Evolutionary conservation across 1,140 invertebrate species (phyloP).

Genomic region (Drosophila quadrilineata): DNA sequence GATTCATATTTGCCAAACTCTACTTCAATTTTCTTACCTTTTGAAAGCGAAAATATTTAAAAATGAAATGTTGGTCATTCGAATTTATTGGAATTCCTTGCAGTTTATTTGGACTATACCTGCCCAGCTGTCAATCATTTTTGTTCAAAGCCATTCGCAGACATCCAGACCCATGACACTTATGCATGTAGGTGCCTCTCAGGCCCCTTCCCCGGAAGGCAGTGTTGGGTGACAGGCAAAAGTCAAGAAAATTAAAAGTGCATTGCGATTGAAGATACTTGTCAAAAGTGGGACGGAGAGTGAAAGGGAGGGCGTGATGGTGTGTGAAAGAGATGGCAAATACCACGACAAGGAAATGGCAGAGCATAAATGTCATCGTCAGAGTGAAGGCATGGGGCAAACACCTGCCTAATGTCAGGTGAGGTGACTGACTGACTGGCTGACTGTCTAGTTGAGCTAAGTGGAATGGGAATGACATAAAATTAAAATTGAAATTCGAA

Average conservation of each 20-base stretch:
- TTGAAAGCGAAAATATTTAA: no score
- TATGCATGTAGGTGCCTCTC: background rate
- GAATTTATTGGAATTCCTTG: constrained; percentile 5
- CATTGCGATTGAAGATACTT: constrained; percentile 19
- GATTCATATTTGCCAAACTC: no score
- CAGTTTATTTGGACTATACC: constrained; percentile 23
- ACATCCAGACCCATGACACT: constrained; percentile 27
- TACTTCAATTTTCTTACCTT: no score
- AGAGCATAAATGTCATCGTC: background rate
- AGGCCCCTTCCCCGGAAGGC: no score
- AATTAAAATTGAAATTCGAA: constrained; percentile 32
- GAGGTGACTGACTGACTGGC: constrained; percentile 28
- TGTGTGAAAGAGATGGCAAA: no score
- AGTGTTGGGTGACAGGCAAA: constrained; percentile 18
- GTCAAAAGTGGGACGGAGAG: no score
- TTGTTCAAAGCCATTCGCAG: background rate
- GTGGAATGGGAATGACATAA: constrained; percentile 26
- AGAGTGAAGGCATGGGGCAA: constrained; percentile 21
- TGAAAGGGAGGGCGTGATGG: no score
- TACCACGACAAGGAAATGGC: constrained; percentile 18
- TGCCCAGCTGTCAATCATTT: constrained; percentile 29
- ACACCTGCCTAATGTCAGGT: constrained; percentile 47
- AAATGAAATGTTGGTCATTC: no score
- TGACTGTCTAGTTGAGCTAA: background rate
- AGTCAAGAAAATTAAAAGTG: constrained; percentile 46